Percentiles rank a stretch among this genome's conserved stretches.
Evolutionary conservation across 2,113 vertebrate genomes (phyloP).

Genomic region (Peucedramus taeniatus): DNA sequence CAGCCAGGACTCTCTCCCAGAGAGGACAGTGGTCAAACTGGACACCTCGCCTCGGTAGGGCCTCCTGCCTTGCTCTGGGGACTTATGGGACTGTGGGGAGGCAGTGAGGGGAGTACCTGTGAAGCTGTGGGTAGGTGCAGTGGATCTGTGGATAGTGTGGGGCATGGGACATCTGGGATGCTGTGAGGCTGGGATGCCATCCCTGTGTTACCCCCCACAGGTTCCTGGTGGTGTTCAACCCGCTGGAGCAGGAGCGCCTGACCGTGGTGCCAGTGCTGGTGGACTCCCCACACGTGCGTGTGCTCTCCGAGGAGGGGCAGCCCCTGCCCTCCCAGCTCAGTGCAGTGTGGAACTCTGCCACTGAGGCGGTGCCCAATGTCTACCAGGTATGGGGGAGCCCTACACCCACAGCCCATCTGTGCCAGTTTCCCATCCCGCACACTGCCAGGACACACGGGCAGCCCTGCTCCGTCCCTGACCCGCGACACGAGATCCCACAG

Average conservation of each 20-base stretch:
- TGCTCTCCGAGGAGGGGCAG: constrained; percentile 89
- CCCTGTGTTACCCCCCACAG: constrained; percentile 43
- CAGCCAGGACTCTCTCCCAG: constrained; percentile 88
- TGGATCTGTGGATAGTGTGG: background rate
- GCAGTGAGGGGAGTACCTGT: background rate
- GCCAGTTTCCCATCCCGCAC: accelerated
- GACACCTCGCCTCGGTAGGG: constrained; percentile 82
- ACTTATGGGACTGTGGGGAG: background rate
- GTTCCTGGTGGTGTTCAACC: constrained; percentile 92
- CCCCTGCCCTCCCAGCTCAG: constrained; percentile 86
- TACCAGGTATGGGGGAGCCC: constrained; percentile 79
- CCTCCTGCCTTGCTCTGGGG: background rate
- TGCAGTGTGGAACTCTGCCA: constrained; percentile 81
- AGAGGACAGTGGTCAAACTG: constrained; percentile 87
- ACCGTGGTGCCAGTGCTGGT: constrained; percentile 84
- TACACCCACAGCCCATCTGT: accelerated
- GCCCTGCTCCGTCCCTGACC: background rate
- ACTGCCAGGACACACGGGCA: accelerated
- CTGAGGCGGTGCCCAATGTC: constrained; percentile 73
- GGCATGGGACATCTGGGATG: accelerated
- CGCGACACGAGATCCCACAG: background rate
- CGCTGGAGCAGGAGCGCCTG: constrained; percentile 88
- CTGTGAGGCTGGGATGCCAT: background rate
- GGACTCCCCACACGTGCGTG: constrained; percentile 76
- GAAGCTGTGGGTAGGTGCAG: background rate